phyloP scores from a whole-genome alignment of 2,113 vertebrate genomes.

The Zapus hudsonius region DNA sequence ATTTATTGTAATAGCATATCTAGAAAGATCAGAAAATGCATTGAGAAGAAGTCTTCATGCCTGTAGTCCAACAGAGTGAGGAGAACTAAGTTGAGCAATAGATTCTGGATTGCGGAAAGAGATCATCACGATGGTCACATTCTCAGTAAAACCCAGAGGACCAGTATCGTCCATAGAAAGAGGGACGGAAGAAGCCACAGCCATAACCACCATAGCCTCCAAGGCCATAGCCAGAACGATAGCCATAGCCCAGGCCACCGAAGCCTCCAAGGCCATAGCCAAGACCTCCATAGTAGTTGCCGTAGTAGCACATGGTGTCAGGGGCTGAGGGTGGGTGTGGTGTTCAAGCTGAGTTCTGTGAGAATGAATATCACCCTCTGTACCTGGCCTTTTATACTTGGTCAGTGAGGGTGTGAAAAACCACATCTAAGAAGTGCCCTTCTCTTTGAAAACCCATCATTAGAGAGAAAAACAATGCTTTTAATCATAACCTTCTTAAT shows the following conservation, averaged over 20 bases:
- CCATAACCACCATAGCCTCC: neutral
- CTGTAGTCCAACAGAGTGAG: neutral
- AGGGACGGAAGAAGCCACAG: neutral
- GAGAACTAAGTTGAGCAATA: neutral
- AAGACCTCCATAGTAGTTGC: neutral
- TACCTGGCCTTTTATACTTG: neutral
- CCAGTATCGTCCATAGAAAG: neutral
- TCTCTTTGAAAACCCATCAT: neutral
- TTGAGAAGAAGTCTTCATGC: neutral
- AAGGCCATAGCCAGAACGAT: neutral
- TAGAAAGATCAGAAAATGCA: neutral
- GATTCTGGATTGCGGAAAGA: neutral
- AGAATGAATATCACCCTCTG: neutral
- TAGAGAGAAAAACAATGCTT: neutral
- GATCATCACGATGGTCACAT: neutral
- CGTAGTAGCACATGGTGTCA: neutral
- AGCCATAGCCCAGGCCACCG: neutral
- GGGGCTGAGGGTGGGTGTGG: neutral
- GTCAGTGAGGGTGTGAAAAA: neutral
- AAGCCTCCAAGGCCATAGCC: neutral
- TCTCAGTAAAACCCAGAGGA: neutral
- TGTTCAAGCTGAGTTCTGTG: neutral
- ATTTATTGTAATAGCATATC: neutral
- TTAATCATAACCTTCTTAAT: neutral
- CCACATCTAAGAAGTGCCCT: neutral